Evolutionary conservation across 2,888 invertebrate species (phyloP).

Genomic region (Mimumesa dahlbomi): DNA sequence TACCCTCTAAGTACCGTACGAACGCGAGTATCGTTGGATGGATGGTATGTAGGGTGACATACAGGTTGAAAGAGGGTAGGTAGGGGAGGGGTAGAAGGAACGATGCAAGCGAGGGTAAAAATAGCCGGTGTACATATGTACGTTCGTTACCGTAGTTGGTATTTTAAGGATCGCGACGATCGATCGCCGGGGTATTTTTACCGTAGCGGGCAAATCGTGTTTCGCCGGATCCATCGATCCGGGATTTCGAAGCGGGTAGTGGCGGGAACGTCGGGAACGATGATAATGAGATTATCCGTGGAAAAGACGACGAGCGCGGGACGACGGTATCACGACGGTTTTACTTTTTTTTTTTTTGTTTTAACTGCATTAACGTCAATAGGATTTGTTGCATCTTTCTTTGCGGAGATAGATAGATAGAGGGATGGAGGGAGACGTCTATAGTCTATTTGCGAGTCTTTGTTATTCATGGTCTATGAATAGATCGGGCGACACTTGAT

Average conservation of each 20-base stretch:
- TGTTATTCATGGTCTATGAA: too few species aligned
- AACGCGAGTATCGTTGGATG: neutral
- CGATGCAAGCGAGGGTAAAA: conserved; percentile 26
- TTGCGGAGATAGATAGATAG: too few species aligned
- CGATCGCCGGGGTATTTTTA: conserved; percentile 31
- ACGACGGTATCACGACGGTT: neutral
- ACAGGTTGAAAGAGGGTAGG: neutral
- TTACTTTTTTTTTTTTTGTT: neutral
- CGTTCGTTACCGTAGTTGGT: conserved; percentile 22
- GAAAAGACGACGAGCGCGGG: conserved; percentile 3
- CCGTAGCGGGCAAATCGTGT: neutral
- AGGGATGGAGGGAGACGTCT: too few species aligned
- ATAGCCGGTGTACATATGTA: conserved; percentile 31
- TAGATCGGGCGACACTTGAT: too few species aligned
- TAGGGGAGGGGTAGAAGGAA: neutral
- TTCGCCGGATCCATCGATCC: too few species aligned
- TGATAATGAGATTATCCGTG: conserved; percentile 16
- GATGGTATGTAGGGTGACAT: too few species aligned
- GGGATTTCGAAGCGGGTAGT: too few species aligned
- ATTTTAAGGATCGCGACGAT: conserved; percentile 37
- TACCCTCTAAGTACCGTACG: neutral
- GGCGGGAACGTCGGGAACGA: neutral
- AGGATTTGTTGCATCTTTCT: conserved; percentile 3
- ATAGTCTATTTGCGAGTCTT: too few species aligned
- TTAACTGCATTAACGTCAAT: conserved; percentile 21